Percentiles rank a stretch among this genome's conserved stretches.
These are phyloP conservation scores for Litocranius walleri DNA, from an alignment of 2,113 vertebrate genomes.

Conservation along the genomic window DNA sequence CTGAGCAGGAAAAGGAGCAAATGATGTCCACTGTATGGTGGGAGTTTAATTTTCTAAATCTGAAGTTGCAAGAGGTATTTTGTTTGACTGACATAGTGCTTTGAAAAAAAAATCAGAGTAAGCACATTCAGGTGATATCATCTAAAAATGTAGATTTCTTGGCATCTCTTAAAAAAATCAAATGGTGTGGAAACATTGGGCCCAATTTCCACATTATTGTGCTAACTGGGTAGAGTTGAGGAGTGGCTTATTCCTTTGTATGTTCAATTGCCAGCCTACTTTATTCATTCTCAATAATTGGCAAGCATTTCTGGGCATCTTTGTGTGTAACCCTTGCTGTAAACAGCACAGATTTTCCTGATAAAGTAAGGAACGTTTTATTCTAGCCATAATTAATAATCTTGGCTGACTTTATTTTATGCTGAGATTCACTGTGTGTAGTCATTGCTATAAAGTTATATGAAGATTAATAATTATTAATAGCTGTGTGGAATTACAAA, in stretches of 20 bases:
- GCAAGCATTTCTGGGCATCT: not conserved
- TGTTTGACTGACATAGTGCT: not conserved
- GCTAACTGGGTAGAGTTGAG: not conserved
- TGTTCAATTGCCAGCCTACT: not conserved
- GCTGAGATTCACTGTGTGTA: not conserved
- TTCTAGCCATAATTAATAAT: not conserved
- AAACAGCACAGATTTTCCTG: not conserved
- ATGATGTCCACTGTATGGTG: not conserved
- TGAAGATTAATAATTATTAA: not conserved
- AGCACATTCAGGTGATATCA: not conserved
- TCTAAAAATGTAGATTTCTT: conserved; percentile 22
- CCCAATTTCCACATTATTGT: not conserved
- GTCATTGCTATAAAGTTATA: not conserved
- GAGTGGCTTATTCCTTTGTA: not conserved
- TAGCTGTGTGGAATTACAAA: not conserved
- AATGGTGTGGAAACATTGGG: not conserved
- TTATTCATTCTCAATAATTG: not conserved
- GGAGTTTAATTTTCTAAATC: not conserved
- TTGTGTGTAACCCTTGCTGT: not conserved
- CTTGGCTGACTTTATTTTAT: not conserved
- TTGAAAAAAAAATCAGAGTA: not conserved
- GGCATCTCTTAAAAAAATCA: not conserved
- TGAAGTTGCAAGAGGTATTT: not conserved
- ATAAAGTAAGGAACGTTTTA: not conserved
- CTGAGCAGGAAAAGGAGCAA: not conserved